phyloP scores from a whole-genome alignment of 2,113 vertebrate species.

The Tachuris rubrigastra region DNA sequence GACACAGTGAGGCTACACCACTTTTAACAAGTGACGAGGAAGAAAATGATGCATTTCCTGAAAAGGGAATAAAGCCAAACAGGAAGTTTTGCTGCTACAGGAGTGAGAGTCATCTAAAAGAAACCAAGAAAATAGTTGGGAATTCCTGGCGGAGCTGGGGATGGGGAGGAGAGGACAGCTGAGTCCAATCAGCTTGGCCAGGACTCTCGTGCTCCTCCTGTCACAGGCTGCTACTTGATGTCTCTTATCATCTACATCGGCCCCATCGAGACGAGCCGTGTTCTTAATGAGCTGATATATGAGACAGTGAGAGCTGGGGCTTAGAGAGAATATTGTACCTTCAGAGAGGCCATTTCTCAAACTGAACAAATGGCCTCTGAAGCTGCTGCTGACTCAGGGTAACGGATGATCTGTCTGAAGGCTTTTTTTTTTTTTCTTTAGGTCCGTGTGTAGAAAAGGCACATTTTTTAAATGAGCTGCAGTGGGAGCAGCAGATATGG shows the following conservation, averaged over 20 bases:
- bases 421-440: neutral
- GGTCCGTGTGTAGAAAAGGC: neutral
- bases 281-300: constrained; percentile 58
- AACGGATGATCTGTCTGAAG: neutral
- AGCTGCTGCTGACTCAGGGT: neutral
- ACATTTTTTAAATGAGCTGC: neutral
- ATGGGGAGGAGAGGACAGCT: constrained; percentile 13
- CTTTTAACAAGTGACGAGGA: accelerated
- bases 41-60: neutral
- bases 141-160: neutral
- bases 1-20: accelerated
- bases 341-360: constrained; percentile 32
- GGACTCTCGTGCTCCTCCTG: neutral
- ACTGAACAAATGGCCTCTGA: constrained; percentile 37
- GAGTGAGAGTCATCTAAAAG: neutral
- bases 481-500: accelerated
- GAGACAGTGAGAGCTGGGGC: constrained; percentile 45
- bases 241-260: constrained; percentile 43
- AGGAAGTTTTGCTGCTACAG: accelerated
- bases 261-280: neutral
- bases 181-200: constrained; percentile 18
- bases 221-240: constrained; percentile 38
- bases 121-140: neutral
- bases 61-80: neutral
- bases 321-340: constrained; percentile 10